Evolutionary conservation across 1,140 invertebrate genomes (phyloP).

Genomic region (Meloidogyne chitwoodi): DNA sequence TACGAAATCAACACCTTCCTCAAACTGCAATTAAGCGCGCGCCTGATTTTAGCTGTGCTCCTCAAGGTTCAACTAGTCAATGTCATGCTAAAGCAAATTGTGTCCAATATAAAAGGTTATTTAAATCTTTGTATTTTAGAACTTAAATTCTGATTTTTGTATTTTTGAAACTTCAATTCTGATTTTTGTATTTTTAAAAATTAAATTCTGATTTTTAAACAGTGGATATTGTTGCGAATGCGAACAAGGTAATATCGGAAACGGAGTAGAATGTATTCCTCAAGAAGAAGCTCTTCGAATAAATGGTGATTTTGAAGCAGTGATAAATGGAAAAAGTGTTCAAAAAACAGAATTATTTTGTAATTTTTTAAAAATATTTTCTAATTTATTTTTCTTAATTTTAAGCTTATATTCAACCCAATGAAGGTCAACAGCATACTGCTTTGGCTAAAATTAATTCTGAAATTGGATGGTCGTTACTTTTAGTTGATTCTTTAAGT

Average conservation of each 20-base stretch:
- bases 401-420: constrained; percentile 74
- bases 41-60: constrained; percentile 14
- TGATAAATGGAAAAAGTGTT: constrained; percentile 73
- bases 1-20: background rate
- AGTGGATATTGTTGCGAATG: constrained; percentile 85
- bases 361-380: background rate
- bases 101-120: background rate
- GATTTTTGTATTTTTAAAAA: background rate
- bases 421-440: constrained; percentile 82
- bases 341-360: constrained; percentile 79
- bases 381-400: background rate
- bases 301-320: constrained; percentile 76
- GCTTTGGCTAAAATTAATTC: constrained; percentile 76
- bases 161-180: background rate
- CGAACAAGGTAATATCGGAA: constrained; percentile 75
- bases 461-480: constrained; percentile 73
- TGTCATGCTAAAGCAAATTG: constrained; percentile 20
- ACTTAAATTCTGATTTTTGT: background rate
- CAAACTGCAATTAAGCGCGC: background rate
- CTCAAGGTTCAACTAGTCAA: constrained; percentile 1
- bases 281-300: constrained; percentile 70
- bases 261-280: constrained; percentile 74
- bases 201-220: constrained; percentile 57
- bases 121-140: background rate
- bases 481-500: constrained; percentile 74